A percentile compares a stretch with the other conserved stretches of the same genome.
These are phyloP conservation scores for Orestias chungarensis DNA, from an alignment of 2,797 vertebrate genomes.

Conservation along the genomic window DNA sequence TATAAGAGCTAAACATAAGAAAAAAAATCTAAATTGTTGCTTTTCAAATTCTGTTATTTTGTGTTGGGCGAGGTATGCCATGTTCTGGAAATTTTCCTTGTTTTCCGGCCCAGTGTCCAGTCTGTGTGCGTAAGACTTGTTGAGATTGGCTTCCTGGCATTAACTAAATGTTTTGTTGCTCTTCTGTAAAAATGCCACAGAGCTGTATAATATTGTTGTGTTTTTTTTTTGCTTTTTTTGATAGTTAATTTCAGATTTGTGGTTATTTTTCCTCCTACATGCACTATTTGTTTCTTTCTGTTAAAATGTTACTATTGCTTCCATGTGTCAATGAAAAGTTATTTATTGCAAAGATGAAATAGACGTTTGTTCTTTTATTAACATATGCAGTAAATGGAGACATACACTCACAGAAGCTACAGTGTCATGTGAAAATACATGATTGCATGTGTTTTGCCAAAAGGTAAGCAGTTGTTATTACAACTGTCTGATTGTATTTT, in stretches of 20 bases:
- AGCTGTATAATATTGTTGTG: conserved; percentile 71
- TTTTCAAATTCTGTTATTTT: conserved; percentile 75
- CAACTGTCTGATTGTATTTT: neutral
- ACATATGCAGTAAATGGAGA: neutral
- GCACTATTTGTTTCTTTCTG: conserved; percentile 83
- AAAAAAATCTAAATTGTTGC: conserved; percentile 53
- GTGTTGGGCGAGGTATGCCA: conserved; percentile 70
- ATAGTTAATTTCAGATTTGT: conserved; percentile 83
- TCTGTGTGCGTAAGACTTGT: conserved; percentile 80
- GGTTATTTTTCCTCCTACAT: conserved; percentile 83
- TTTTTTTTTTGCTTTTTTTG: conserved; percentile 55
- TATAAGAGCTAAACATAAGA: conserved; percentile 36
- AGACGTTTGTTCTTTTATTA: conserved; percentile 71
- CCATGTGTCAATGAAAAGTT: conserved; percentile 85
- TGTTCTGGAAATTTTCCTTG: conserved; percentile 84
- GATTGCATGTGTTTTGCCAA: neutral
- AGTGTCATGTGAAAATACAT: neutral
- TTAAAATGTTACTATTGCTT: conserved; percentile 89
- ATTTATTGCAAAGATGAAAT: conserved; percentile 86
- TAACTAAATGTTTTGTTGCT: conserved; percentile 77
- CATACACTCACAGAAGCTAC: neutral
- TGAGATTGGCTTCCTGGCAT: conserved; percentile 73
- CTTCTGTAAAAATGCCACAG: conserved; percentile 87
- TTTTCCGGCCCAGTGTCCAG: conserved; percentile 77
- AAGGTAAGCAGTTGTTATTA: neutral